Evolutionary conservation across 2,113 vertebrate species (phyloP).

Genomic region (Muntiacus muntjak): DNA sequence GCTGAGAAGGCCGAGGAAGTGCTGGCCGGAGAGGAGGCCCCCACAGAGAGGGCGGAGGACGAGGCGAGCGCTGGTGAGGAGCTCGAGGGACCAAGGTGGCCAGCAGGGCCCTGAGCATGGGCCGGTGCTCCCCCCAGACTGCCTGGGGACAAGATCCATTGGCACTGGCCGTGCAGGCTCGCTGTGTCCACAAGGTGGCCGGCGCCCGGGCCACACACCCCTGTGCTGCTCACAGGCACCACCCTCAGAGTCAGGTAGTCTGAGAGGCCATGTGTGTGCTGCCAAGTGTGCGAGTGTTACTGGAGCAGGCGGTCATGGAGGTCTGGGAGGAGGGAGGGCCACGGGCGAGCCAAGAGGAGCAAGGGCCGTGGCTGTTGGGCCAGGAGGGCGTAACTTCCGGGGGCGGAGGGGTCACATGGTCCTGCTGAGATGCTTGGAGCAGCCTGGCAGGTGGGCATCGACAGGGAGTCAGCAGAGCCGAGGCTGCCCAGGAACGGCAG

Average conservation of each 20-base stretch:
- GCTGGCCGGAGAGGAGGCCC: constrained; percentile 74
- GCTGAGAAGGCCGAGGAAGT: constrained; percentile 79
- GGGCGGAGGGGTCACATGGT: not conserved
- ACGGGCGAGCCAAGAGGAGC: rapidly evolving
- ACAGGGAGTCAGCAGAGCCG: rapidly evolving
- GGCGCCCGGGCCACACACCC: rapidly evolving
- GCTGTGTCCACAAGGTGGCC: not conserved
- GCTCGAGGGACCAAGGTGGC: not conserved
- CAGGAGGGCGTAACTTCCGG: not conserved
- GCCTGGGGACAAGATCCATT: rapidly evolving
- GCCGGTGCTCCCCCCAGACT: rapidly evolving
- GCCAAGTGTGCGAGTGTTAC: too few species aligned
- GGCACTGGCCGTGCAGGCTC: too few species aligned
- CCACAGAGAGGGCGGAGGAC: constrained; percentile 78
- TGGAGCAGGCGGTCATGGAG: not conserved
- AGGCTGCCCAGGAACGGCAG: not conserved
- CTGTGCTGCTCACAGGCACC: rapidly evolving
- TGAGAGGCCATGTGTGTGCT: not conserved
- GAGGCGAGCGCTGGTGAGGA: constrained; percentile 66
- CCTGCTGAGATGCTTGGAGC: not conserved
- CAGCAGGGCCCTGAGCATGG: not conserved
- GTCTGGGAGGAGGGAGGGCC: not conserved
- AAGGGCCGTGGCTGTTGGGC: not conserved
- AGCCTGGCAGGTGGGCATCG: not conserved
- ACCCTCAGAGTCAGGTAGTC: not conserved